Base-by-base conservation (phyloP, 2,888 invertebrate genomes). In the Arctia plantaginis region DNA sequence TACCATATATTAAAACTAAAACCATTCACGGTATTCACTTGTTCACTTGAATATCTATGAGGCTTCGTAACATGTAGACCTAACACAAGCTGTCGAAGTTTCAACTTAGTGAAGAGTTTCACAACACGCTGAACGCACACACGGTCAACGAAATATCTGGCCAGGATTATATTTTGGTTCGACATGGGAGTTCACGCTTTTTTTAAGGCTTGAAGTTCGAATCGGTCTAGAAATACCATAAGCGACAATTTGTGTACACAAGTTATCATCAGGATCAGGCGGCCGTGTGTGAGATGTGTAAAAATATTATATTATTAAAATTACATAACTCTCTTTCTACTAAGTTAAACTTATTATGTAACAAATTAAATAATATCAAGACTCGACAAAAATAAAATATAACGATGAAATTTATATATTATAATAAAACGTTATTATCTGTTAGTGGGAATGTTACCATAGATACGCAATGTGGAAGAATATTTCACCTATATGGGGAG, bases 351-450 rank as follows among this genome's bases (percentile, higher is more conserved):
- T 59, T 15, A 18, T 62, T 62, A 18, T 0, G 30, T 18, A 62
- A 18, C 13, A n/a, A 13, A 59, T 13, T 27, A 27, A 59, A 59
- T 13, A 55, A n/a, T n/a, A 12, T 55, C 55, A n/a, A 3, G n/a
- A 55, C 12, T 13, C 3, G 12, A 55, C 2, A n/a, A n/a, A n/a
- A 59, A 59, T 13, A 27, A 59, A 59, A 59, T 27, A 27, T 27
- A 59, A 59, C 0, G 27, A n/a, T 55, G n/a, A 23, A 55, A 55
- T 55, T 55, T 55, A 55, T 55, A 12, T 55, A n/a, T 39, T 44
- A 30, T 30, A 62, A 15, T 62, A 30, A 62, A 62, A 30, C 62
- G 62, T 66, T 74, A n/a, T 6, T 39, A 67, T 62, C 64, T 13
- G 18, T 1, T 64, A 18, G 59, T 70, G 6, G 35, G 66, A 59